Conservation (phyloP, 1,140 invertebrate species). For the Drosophila triauraria region DNA sequence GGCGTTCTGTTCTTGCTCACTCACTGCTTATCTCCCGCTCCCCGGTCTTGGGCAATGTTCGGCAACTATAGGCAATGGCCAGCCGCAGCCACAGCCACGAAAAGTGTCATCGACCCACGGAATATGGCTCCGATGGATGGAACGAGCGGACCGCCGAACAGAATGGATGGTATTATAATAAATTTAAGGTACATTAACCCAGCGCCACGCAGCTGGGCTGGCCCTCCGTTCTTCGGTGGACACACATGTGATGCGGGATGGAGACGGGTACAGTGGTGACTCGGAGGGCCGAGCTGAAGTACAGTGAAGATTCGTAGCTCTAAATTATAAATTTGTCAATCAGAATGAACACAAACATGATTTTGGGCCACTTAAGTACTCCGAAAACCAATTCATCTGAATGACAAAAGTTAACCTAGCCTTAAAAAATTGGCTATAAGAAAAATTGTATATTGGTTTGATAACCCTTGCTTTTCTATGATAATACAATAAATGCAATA, state of each 20-base stretch:
- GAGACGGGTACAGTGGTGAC: background rate
- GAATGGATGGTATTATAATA: constrained; percentile 72
- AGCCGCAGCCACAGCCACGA: constrained; percentile 29
- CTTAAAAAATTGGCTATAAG: no score
- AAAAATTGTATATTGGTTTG: no score
- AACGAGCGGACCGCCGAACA: constrained; percentile 15
- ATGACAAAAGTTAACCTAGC: no score
- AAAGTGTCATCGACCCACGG: constrained; percentile 80
- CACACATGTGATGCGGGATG: constrained; percentile 21
- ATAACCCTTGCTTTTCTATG: no score
- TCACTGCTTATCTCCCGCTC: constrained; percentile 7
- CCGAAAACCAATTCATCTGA: no score
- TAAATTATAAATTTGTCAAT: background rate
- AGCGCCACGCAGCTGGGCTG: constrained; percentile 32
- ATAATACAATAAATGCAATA: no score
- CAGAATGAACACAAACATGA: no score
- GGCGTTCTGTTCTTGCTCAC: constrained; percentile 3
- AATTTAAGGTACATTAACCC: constrained; percentile 83
- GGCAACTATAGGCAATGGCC: constrained; percentile 56
- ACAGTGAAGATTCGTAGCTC: background rate
- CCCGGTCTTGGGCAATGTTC: constrained; percentile 22
- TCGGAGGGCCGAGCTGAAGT: no score
- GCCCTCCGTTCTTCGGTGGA: constrained; percentile 7
- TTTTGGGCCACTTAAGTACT: no score
- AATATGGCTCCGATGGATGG: constrained; percentile 19